phyloP scores from a whole-genome alignment of 2,888 invertebrate genomes.

The Mesochorus sp. region DNA sequence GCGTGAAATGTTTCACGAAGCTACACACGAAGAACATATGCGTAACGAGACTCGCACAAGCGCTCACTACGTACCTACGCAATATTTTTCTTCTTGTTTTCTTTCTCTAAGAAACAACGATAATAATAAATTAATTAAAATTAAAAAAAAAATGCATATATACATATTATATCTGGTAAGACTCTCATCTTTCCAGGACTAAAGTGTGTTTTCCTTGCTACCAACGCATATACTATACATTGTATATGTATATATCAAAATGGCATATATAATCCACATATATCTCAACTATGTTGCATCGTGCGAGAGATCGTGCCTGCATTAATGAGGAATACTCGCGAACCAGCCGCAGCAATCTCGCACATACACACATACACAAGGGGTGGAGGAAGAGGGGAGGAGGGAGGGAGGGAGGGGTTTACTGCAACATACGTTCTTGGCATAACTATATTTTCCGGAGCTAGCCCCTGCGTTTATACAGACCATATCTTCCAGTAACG shows the following conservation, averaged over 20 bases:
- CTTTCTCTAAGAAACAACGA: background rate
- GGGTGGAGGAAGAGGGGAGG: too few species aligned
- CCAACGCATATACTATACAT: background rate
- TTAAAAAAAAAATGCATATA: slow-evolving; percentile 11
- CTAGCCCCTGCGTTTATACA: slow-evolving; percentile 56
- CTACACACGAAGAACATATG: background rate
- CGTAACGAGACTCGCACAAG: background rate
- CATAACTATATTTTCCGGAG: slow-evolving; percentile 55
- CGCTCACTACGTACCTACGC: background rate
- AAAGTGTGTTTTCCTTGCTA: background rate
- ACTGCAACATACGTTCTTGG: slow-evolving; percentile 9
- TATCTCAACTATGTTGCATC: slow-evolving; percentile 30
- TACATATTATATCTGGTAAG: background rate
- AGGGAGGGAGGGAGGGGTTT: too few species aligned
- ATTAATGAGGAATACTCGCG: slow-evolving; percentile 41
- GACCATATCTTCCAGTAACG: slow-evolving; percentile 62
- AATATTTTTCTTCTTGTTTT: background rate
- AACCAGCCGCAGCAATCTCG: slow-evolving; percentile 21
- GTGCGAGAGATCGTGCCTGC: slow-evolving; percentile 41
- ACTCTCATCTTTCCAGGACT: slow-evolving; percentile 19
- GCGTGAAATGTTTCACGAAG: slow-evolving; percentile 13
- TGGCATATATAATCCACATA: slow-evolving; percentile 6
- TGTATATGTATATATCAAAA: background rate
- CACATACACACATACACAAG: slow-evolving; percentile 2
- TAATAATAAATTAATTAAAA: background rate